Conservation (phyloP, 2,888 invertebrate genomes). For the Amitus sp. region DNA sequence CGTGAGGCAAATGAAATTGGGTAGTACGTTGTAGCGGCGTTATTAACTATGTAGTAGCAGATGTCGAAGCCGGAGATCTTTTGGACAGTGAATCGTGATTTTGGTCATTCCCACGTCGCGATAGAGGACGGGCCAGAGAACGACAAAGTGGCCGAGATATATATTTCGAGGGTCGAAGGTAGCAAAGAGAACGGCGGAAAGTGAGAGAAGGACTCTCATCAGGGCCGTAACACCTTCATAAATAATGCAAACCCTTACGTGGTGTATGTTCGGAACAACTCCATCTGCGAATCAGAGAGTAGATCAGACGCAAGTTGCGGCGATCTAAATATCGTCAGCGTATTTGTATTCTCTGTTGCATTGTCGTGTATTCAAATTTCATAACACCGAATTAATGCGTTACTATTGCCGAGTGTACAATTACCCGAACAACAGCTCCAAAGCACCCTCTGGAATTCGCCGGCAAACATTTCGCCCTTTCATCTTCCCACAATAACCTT, state of each 20-base stretch:
- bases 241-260: slow-evolving; percentile 57
- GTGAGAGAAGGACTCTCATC: slow-evolving; percentile 49
- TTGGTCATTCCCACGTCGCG: slow-evolving; percentile 18
- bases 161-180: slow-evolving; percentile 25
- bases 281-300: slow-evolving; percentile 29
- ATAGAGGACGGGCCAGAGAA: background rate
- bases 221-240: slow-evolving; percentile 55
- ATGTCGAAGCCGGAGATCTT: slow-evolving; percentile 46
- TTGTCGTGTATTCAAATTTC: slow-evolving; percentile 21
- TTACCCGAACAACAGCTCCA: background rate
- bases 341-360: slow-evolving; percentile 7
- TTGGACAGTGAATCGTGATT: slow-evolving; percentile 50
- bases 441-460: background rate
- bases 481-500: background rate
- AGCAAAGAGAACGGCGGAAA: slow-evolving; percentile 37
- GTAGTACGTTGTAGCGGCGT: slow-evolving; percentile 18
- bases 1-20: slow-evolving; percentile 1
- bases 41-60: slow-evolving; percentile 55
- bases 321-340: slow-evolving; percentile 23
- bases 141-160: slow-evolving; percentile 20
- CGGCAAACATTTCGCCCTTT: background rate
- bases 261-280: slow-evolving; percentile 34
- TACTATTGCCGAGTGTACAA: background rate
- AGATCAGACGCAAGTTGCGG: slow-evolving; percentile 23
- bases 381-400: slow-evolving; percentile 18